phyloP scores from a whole-genome alignment of 2,113 vertebrate genomes.

The Silurus glanis region DNA sequence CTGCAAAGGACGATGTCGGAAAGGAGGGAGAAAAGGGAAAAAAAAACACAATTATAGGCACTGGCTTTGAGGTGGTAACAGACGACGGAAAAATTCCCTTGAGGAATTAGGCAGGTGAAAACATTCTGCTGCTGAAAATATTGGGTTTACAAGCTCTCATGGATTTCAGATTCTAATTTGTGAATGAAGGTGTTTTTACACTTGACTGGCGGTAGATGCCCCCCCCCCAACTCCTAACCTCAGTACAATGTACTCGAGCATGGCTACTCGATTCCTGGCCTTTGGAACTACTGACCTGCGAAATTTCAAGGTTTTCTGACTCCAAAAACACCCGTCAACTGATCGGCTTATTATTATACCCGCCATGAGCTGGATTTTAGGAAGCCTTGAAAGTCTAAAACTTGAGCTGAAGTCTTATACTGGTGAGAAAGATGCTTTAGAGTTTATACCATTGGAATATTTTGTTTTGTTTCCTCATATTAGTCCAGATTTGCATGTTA shows the following conservation, averaged over 20 bases:
- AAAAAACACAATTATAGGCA: constrained; percentile 49
- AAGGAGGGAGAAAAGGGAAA: neutral
- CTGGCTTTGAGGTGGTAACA: constrained; percentile 52
- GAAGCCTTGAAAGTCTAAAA: neutral
- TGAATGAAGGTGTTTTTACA: constrained; percentile 42
- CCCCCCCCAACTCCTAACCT: neutral
- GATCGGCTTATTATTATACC: neutral
- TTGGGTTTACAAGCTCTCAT: constrained; percentile 49
- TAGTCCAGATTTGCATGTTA: constrained; percentile 45
- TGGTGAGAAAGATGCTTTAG: neutral
- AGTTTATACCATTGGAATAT: neutral
- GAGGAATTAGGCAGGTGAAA: constrained; percentile 50
- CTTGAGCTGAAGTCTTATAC: neutral
- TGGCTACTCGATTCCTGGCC: neutral
- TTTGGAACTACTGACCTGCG: neutral
- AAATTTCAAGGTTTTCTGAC: constrained; percentile 11
- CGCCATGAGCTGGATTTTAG: neutral
- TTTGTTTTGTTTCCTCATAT: constrained; percentile 5
- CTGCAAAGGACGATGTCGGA: constrained; percentile 34
- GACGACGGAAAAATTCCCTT: constrained; percentile 34
- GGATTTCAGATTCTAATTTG: constrained; percentile 57
- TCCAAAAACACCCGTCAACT: neutral
- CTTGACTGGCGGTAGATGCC: constrained; percentile 18
- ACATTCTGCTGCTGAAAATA: constrained; percentile 48
- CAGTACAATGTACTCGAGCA: constrained; percentile 17